Evolutionary conservation across 2,797 vertebrate species (phyloP).

Genomic region (Danio kyathit): DNA sequence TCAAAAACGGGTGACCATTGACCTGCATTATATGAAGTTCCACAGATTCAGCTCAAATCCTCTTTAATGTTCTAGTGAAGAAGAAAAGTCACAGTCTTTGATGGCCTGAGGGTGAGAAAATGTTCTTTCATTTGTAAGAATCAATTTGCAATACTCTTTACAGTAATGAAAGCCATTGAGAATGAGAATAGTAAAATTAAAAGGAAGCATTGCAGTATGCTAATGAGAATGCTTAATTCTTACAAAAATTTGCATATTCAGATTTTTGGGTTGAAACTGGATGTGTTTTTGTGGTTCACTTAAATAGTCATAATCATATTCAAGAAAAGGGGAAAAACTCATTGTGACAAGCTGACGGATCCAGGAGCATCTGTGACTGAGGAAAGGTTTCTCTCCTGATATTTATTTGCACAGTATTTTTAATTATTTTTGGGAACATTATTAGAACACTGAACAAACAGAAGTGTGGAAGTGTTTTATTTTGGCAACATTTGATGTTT

Average conservation of each 20-base stretch:
- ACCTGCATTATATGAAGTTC: too few relatives aligned
- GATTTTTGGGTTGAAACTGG: slow-evolving; percentile 11
- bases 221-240: background rate
- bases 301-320: slow-evolving; percentile 67
- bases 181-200: too few relatives aligned
- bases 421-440: slow-evolving; percentile 54
- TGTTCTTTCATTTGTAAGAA: too few relatives aligned
- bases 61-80: too few relatives aligned
- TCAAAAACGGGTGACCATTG: too few relatives aligned
- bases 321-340: slow-evolving; percentile 50
- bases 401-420: slow-evolving; percentile 73
- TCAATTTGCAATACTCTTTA: background rate
- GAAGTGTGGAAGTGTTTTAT: background rate
- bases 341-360: slow-evolving; percentile 63
- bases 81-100: too few relatives aligned
- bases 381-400: slow-evolving; percentile 55
- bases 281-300: slow-evolving; percentile 60
- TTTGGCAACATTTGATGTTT: slow-evolving; percentile 14
- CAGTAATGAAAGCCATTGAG: too few relatives aligned
- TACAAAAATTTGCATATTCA: background rate
- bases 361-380: slow-evolving; percentile 52
- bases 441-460: slow-evolving; percentile 32
- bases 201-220: background rate
- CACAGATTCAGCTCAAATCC: too few relatives aligned
- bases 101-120: too few relatives aligned